These are phyloP conservation scores for Panulirus ornatus DNA, from an alignment of 1,140 invertebrate species.

Conservation along the genomic window DNA sequence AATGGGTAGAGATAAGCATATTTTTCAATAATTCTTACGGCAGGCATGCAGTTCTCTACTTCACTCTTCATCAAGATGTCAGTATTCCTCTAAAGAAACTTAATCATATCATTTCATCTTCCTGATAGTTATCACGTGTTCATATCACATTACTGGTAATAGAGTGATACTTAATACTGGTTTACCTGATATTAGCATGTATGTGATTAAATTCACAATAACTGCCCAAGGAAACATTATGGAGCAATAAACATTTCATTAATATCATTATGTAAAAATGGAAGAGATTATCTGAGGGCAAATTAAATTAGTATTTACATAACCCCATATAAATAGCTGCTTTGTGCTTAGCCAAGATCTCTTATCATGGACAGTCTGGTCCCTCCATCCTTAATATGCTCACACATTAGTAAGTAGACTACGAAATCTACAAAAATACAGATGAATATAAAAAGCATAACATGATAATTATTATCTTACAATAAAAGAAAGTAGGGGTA, in stretches of 20 bases:
- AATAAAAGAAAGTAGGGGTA: background rate
- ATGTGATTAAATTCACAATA: background rate
- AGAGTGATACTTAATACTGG: slow-evolving; percentile 7
- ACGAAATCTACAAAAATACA: slow-evolving; percentile 24
- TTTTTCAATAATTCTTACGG: too few relatives aligned
- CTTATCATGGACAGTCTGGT: background rate
- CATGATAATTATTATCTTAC: slow-evolving; percentile 9
- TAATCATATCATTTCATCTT: slow-evolving; percentile 1
- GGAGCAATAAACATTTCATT: background rate
- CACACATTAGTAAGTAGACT: background rate
- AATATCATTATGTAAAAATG: slow-evolving; percentile 21
- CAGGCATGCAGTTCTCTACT: too few relatives aligned
- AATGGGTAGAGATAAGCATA: too few relatives aligned
- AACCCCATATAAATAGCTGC: slow-evolving; percentile 12
- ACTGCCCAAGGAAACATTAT: background rate
- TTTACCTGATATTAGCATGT: background rate
- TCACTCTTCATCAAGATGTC: too few relatives aligned
- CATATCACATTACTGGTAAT: background rate
- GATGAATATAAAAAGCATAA: slow-evolving; percentile 17
- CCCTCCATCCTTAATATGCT: background rate
- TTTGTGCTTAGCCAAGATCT: background rate
- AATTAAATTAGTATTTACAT: slow-evolving; percentile 19
- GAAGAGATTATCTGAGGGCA: background rate
- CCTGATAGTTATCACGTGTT: background rate
- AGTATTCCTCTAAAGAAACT: background rate